Conservation (phyloP, 2,888 invertebrate genomes). For the Rhagium mordax region DNA sequence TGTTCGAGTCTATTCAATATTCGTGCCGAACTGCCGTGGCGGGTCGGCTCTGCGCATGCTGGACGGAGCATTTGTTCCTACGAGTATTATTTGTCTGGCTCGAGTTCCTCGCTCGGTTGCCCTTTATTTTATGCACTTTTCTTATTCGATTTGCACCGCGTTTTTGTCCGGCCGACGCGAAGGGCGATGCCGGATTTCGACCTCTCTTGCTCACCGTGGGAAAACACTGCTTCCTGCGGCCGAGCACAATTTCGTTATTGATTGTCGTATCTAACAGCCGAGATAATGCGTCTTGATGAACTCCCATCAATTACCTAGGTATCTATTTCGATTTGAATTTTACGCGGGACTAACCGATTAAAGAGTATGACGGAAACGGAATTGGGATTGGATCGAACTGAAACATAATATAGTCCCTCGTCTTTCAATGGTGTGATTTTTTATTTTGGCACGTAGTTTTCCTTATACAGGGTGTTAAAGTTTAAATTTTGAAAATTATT, state of each 20-base stretch:
- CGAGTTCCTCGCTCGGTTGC: conserved; percentile 9
- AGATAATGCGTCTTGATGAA: no score
- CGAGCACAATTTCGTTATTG: background rate
- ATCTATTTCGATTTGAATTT: no score
- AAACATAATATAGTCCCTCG: no score
- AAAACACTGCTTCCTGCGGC: background rate
- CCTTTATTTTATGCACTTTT: conserved; percentile 27
- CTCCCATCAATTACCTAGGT: no score
- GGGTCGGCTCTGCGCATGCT: conserved; percentile 44
- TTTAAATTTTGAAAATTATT: no score
- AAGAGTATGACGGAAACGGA: no score
- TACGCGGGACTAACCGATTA: no score
- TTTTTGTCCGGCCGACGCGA: conserved; percentile 2
- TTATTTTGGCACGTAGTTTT: no score
- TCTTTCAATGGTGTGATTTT: no score
- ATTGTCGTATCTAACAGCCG: background rate
- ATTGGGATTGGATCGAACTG: no score
- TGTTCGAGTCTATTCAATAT: conserved; percentile 49
- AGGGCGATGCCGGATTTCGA: background rate
- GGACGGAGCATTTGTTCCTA: conserved; percentile 34
- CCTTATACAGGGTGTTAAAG: no score
- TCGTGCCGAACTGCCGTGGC: conserved; percentile 33
- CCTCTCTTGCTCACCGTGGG: conserved; percentile 1
- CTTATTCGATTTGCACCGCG: conserved; percentile 3
- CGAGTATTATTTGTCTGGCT: conserved; percentile 26